Evolutionary conservation across 2,888 invertebrate species (phyloP), one percentile per base, ranked within the genome.

Genomic region (Lasioglossum calceatum): DNA sequence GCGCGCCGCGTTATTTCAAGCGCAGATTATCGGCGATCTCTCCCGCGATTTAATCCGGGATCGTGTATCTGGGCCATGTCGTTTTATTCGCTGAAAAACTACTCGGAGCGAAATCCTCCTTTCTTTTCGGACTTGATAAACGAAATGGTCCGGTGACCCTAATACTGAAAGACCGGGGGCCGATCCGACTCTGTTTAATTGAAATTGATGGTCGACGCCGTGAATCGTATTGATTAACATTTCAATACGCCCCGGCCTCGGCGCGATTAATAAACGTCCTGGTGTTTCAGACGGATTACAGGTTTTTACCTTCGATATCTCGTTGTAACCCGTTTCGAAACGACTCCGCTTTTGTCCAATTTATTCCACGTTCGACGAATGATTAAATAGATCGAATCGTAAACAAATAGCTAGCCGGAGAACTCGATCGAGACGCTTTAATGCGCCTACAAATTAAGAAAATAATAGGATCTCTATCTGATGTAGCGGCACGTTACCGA

Each of bases 41-140:
- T 32, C 77, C 58, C 83, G 81, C 83, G 83, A 88, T 88, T 86
- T 88, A 83, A 88, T 88, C 88, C 79, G 36, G 79, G 71, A 85
- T 80, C 67, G 58, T 58, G 72, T 80, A 86, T 83, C 81, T 79
- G 42, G 85, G 83, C 82, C 85, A 81, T 76, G 85, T 81, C 83
- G 75, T 82, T 87, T 85, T 82, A 76, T 85, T 88, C 70, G 72
- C 61, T 19, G 61, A 27, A 32, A 50, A 73, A 36, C 32, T 32
- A 44, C 58, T 70, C 77, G 39, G 23, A 79, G 16, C 83, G 70
- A 67, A 77, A 73, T 76, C 36, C 44, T 47, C 27, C 36, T 64
- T 27, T 58, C 71, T 32, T 32, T 10, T 4, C 32, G 19, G 4
- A 23, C 42, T 72, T 70, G 42, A 23, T 12, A 16, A 58, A 77